Evolutionary conservation across 2,113 vertebrate genomes (phyloP).

Genomic region (Campylorhamphus procurvoides): DNA sequence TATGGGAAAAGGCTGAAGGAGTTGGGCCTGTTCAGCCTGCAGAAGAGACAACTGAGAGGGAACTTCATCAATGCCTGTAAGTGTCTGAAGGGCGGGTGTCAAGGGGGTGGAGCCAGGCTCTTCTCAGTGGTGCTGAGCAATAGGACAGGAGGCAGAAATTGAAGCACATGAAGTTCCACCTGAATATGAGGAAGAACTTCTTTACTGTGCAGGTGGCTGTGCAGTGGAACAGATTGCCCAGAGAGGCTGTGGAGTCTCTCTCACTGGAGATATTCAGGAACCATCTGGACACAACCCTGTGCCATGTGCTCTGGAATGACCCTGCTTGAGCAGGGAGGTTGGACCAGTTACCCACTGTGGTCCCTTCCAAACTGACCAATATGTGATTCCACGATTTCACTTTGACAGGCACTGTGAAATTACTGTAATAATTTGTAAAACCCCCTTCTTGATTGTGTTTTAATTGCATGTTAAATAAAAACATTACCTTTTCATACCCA

Average conservation of each 20-base stretch:
- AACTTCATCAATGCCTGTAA: not conserved
- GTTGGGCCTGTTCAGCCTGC: not conserved
- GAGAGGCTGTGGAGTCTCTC: fast-evolving
- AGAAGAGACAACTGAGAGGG: not conserved
- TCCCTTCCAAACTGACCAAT: not conserved
- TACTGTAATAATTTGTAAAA: not conserved
- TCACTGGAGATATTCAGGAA: not conserved
- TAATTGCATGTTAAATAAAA: not conserved
- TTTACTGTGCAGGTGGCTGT: too few relatives aligned
- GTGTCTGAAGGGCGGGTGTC: too few relatives aligned
- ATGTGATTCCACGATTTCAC: not conserved
- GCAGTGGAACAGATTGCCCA: not conserved
- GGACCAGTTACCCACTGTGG: fast-evolving
- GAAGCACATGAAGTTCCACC: not conserved
- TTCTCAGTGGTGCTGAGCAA: fast-evolving
- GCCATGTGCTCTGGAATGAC: not conserved
- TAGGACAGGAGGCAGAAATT: too few relatives aligned
- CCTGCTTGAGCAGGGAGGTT: not conserved
- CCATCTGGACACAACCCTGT: not conserved
- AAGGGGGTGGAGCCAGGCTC: not conserved
- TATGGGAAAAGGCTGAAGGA: not conserved
- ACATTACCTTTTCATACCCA: not conserved
- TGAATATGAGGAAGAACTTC: not conserved
- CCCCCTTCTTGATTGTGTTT: not conserved
- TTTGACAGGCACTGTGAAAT: not conserved